phyloP scores from a whole-genome alignment of 30 jellyfish, hydroid and myxozoan genomes.

The Sanderia malayensis region DNA sequence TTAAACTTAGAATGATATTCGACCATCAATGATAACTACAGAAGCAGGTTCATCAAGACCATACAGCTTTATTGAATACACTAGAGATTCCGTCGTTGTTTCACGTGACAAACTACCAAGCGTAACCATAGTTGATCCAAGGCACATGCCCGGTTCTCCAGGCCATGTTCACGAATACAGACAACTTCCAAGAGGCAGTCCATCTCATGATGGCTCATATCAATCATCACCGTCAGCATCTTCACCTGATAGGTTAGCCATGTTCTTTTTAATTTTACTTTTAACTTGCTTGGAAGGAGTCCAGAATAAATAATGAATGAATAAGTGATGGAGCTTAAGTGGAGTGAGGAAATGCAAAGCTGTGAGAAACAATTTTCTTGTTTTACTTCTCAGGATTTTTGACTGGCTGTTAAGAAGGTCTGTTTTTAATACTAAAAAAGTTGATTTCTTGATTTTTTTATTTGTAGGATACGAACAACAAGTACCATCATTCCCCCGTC shows the following conservation, averaged over 20 bases:
- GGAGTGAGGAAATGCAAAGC: too few relatives aligned
- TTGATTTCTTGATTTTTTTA: not conserved
- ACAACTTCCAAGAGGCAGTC: constrained; percentile 9
- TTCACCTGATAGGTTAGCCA: not conserved
- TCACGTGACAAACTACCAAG: constrained; percentile 43
- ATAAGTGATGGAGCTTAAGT: too few relatives aligned
- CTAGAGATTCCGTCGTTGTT: constrained; percentile 56
- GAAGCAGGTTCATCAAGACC: constrained; percentile 43
- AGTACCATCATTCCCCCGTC: constrained; percentile 37
- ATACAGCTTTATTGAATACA: constrained; percentile 41
- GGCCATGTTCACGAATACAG: constrained; percentile 20
- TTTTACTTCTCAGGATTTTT: too few relatives aligned
- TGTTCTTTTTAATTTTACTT: not conserved
- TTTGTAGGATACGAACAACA: constrained; percentile 40
- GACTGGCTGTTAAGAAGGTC: too few relatives aligned
- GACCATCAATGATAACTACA: constrained; percentile 65
- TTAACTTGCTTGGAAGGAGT: not conserved
- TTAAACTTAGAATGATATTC: constrained; percentile 40
- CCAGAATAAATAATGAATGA: too few relatives aligned
- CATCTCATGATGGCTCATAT: not conserved
- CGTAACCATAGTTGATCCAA: constrained; percentile 24
- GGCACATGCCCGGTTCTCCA: constrained; percentile 33
- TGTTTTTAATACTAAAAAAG: too few relatives aligned
- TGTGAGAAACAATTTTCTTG: too few relatives aligned
- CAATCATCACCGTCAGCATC: not conserved